phyloP scores from a whole-genome alignment of 2,113 vertebrate species.

The Regulus satrapa region DNA sequence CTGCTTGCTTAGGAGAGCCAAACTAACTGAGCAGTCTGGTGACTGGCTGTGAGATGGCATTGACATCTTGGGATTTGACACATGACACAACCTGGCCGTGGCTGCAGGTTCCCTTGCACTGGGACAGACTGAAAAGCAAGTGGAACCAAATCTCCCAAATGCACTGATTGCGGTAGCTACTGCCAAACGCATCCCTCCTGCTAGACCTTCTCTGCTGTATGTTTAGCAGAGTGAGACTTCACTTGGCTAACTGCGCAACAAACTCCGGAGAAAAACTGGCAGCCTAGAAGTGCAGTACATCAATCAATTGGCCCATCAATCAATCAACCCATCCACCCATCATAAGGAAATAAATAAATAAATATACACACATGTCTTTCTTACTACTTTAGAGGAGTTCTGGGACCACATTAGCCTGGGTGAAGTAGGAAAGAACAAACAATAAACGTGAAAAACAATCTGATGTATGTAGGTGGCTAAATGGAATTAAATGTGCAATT shows the following conservation, averaged over 20 bases:
- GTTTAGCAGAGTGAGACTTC: background rate
- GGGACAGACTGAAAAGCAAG: background rate
- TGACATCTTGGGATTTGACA: background rate
- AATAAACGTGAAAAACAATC: slow-evolving; percentile 43
- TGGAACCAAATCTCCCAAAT: background rate
- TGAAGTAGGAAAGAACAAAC: background rate
- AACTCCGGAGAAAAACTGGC: background rate
- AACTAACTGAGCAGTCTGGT: background rate
- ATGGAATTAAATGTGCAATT: background rate
- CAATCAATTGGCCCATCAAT: too few species aligned
- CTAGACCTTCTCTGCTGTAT: background rate
- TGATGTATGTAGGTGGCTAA: slow-evolving; percentile 16
- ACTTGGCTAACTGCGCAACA: background rate
- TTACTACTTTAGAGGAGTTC: background rate
- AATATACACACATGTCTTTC: background rate
- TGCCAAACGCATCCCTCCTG: background rate
- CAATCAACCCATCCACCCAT: background rate
- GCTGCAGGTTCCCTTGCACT: background rate
- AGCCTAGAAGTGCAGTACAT: background rate
- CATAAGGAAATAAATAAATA: background rate
- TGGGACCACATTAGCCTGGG: background rate
- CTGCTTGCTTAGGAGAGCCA: background rate
- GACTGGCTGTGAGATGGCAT: background rate
- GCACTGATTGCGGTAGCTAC: background rate
- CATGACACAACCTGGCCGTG: accelerated